phyloP scores from a whole-genome alignment of 1,140 invertebrate species.

The Gonatopus flavifemur region DNA sequence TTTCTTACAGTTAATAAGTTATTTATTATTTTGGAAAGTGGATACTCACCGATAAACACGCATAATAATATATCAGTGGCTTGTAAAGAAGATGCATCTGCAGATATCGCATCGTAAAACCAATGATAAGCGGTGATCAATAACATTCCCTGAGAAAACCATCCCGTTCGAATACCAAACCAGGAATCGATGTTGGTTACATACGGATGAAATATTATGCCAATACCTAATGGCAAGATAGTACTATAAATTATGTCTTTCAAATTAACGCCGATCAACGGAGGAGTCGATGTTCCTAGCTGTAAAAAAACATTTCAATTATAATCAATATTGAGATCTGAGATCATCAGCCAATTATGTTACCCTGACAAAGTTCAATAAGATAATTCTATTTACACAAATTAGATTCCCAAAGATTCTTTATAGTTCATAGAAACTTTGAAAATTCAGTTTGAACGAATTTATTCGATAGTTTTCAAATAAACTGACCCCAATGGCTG shows the following conservation, averaged over 20 bases:
- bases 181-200: constrained; percentile 22
- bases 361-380: no score
- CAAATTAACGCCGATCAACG: constrained; percentile 46
- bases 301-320: constrained; percentile 23
- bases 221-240: constrained; percentile 45
- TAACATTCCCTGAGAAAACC: constrained; percentile 45
- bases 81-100: constrained; percentile 47
- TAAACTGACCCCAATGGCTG: no score
- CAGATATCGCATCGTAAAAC: constrained; percentile 51
- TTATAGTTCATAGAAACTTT: no score
- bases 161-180: constrained; percentile 28
- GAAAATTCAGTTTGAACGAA: no score
- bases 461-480: no score
- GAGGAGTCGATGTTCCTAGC: constrained; percentile 45
- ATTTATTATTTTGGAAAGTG: background rate
- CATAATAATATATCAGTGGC: constrained; percentile 49
- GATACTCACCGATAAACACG: constrained; percentile 43
- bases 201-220: constrained; percentile 33
- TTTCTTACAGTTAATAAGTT: no score
- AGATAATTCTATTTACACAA: no score
- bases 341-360: no score
- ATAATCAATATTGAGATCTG: no score
- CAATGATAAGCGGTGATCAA: constrained; percentile 50
- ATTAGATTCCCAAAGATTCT: no score
- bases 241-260: constrained; percentile 50